Base-by-base conservation (phyloP, 1,140 invertebrate genomes). In the Drosophila rhopaloa region DNA sequence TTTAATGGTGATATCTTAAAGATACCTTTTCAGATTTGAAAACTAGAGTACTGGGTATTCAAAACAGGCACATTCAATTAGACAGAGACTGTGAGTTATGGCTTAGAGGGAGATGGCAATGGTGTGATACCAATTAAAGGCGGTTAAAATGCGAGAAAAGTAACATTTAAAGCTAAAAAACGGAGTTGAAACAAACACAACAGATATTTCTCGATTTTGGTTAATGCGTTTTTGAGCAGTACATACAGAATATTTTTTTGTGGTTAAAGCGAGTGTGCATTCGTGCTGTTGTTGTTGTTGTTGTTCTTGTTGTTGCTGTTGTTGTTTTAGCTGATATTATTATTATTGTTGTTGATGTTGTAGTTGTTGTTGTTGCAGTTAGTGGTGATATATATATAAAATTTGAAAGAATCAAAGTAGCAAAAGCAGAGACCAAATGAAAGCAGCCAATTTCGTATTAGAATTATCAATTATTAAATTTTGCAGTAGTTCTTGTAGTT, bases 391-490 rank as follows among this genome's bases (percentile, higher is more conserved):
- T 37, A 54, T 60, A 70, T 53, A 70, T 71, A 44, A 51, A 9
- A 27, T 27, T 56, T 27, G 37, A 53, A 47, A 53, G 60, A 68
- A 53, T 65, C 47, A 80, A 79, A 80, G 76, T 73, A 75, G 81
- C 73, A 79, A 71, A 70, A 71, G 67, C 67, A 77, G 58, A 72
- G 59, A 85, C 77, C 81, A 84, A 84, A 84, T 84, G 57, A 84
- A 85, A 84, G 72, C 81, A 85, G 77, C 80, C 80, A 83, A 83
- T 83, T 76, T 58, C 8, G 38, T 63, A 47, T 29, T 58, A 54
- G 58, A 24, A 56, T 44, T 46, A 68, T 59, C 63, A 51, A 54
- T 5, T 19, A 5, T 9, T 77, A 61, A 81, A 58, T 76, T 66
- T 68, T 29, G 79, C 65, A 62, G 50, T 72, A 59, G 46, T 56